phyloP scores from a whole-genome alignment of 2,113 vertebrate genomes.

The Pyxicephalus adspersus region DNA sequence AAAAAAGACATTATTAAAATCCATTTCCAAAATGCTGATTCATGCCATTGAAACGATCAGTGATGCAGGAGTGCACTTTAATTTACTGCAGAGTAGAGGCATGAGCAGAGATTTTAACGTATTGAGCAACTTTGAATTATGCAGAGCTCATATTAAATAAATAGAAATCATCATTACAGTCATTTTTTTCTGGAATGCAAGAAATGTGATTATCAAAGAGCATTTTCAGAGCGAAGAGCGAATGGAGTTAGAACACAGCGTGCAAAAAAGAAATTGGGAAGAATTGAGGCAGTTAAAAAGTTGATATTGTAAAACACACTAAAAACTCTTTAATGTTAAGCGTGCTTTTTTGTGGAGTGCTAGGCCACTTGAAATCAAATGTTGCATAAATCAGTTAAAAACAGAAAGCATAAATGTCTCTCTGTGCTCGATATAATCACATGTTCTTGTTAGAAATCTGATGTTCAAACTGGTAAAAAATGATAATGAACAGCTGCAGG shows the following conservation, averaged over 20 bases:
- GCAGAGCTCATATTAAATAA: conserved; percentile 48
- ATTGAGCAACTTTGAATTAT: conserved; percentile 14
- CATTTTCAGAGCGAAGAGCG: conserved; percentile 66
- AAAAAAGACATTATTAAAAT: not conserved
- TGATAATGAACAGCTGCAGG: conserved; percentile 41
- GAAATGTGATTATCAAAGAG: conserved; percentile 73
- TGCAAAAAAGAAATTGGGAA: conserved; percentile 46
- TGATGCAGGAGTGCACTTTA: conserved; percentile 5
- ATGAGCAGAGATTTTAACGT: conserved; percentile 9
- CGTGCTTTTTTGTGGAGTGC: conserved; percentile 45
- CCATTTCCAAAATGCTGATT: not conserved
- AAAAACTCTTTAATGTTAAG: conserved; percentile 61
- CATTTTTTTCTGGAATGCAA: conserved; percentile 69
- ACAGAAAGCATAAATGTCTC: conserved; percentile 35
- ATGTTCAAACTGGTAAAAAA: conserved; percentile 40
- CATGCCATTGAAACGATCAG: not conserved
- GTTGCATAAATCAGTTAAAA: conserved; percentile 49
- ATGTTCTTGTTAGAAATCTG: conserved; percentile 38
- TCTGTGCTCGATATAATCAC: conserved; percentile 40
- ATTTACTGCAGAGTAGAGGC: not conserved
- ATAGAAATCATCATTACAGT: conserved; percentile 58
- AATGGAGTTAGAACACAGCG: conserved; percentile 54
- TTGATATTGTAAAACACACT: conserved; percentile 66
- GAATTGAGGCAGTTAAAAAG: conserved; percentile 66
- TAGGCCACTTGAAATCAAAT: conserved; percentile 43